Evolutionary conservation across 2,888 invertebrate genomes (phyloP).

Genomic region (Hydrotaea cyrtoneurina): DNA sequence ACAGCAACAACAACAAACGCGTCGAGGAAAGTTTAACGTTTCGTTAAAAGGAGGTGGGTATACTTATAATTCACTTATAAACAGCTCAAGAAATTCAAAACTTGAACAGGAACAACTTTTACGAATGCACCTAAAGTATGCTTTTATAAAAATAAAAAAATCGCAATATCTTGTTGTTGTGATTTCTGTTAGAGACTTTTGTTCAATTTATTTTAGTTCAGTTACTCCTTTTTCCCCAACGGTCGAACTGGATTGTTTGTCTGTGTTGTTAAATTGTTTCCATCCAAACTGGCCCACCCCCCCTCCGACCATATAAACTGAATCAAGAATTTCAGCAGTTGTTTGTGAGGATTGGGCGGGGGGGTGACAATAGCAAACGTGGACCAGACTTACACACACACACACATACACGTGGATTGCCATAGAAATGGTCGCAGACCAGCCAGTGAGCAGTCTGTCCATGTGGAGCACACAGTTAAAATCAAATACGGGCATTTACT

Average conservation of each 20-base stretch:
- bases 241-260: neutral
- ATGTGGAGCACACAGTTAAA: slow-evolving; percentile 44
- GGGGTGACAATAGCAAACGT: neutral
- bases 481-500: slow-evolving; percentile 65
- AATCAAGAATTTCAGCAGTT: neutral
- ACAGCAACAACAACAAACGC: neutral
- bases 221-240: slow-evolving; percentile 8
- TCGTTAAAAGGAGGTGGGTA: slow-evolving; percentile 9
- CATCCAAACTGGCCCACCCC: neutral
- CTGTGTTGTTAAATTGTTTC: neutral
- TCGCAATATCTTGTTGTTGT: slow-evolving; percentile 21
- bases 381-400: slow-evolving; percentile 6
- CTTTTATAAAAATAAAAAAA: slow-evolving; percentile 47
- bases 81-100: slow-evolving; percentile 23
- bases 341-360: neutral
- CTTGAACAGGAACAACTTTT: slow-evolving; percentile 14
- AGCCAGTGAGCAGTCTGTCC: neutral
- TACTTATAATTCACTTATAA: slow-evolving; percentile 37
- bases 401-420: neutral
- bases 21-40: slow-evolving; percentile 3
- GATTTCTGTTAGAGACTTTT: slow-evolving; percentile 4
- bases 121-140: slow-evolving; percentile 48
- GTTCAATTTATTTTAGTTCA: neutral
- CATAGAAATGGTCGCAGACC: slow-evolving; percentile 18
- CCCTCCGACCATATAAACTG: neutral